phyloP scores from a whole-genome alignment of 2,888 invertebrate genomes.

The Standfussiana lucernea region DNA sequence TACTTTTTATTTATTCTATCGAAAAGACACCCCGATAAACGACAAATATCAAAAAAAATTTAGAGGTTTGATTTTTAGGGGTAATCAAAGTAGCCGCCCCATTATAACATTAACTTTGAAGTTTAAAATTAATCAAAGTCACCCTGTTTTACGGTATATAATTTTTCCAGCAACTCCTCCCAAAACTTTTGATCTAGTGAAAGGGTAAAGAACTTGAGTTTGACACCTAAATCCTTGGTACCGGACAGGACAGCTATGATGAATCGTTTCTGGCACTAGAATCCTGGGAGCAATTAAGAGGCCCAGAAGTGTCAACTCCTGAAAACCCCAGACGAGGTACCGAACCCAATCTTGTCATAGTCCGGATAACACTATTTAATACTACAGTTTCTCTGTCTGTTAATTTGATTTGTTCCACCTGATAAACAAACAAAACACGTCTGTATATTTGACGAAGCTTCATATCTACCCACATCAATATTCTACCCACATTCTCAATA shows the following conservation, averaged over 20 bases:
- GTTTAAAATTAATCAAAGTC: no score
- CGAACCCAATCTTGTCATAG: constrained; percentile 4
- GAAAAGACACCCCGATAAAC: no score
- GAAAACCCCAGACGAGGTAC: neutral
- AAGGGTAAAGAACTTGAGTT: neutral
- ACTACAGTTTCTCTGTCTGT: neutral
- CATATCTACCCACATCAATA: constrained; percentile 29
- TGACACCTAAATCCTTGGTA: neutral
- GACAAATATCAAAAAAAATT: no score
- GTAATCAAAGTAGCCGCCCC: no score
- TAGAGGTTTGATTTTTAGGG: no score
- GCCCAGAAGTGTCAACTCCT: neutral
- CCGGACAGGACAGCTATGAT: neutral
- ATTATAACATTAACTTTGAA: no score
- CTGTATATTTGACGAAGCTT: constrained; percentile 17
- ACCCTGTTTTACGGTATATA: no score
- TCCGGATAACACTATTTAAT: neutral
- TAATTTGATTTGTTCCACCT: constrained; percentile 30
- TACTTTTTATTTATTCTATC: no score
- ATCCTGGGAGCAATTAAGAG: neutral
- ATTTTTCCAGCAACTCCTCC: neutral
- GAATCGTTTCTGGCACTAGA: neutral
- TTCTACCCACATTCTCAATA: constrained; percentile 21
- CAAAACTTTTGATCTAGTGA: neutral
- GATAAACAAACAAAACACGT: constrained; percentile 30